phyloP scores from a whole-genome alignment of 2,888 invertebrate genomes.

The Phymatocera aterrima region DNA sequence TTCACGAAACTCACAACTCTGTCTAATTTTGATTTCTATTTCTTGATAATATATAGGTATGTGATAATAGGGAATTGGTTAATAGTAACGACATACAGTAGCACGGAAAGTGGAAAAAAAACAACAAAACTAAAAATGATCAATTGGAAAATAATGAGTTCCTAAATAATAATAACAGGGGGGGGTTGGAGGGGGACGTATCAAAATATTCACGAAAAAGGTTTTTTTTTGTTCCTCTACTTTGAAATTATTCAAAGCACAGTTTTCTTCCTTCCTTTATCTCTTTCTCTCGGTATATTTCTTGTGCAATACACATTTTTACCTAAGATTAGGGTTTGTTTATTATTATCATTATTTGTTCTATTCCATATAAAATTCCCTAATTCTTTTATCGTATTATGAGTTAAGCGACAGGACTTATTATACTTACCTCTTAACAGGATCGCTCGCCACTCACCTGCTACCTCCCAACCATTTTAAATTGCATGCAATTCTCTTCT shows the following conservation, averaged over 20 bases:
- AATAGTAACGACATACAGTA: not conserved
- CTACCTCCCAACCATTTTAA: constrained; percentile 28
- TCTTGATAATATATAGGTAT: too few relatives aligned
- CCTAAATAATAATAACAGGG: constrained; percentile 30
- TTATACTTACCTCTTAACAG: constrained; percentile 70
- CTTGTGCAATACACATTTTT: too few relatives aligned
- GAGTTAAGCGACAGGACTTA: constrained; percentile 65
- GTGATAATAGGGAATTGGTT: too few relatives aligned
- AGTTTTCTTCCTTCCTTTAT: not conserved
- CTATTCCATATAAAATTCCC: constrained; percentile 27
- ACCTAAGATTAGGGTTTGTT: constrained; percentile 41
- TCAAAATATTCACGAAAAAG: not conserved
- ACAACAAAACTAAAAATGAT: not conserved
- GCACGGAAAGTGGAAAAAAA: constrained; percentile 19
- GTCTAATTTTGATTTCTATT: too few relatives aligned
- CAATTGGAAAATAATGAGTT: constrained; percentile 44
- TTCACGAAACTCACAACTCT: constrained; percentile 51
- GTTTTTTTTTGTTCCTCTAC: not conserved
- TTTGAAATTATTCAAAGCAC: not conserved
- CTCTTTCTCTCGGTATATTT: not conserved
- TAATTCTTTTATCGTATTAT: constrained; percentile 57
- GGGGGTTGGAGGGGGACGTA: too few relatives aligned
- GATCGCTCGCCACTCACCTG: constrained; percentile 50
- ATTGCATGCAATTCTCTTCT: constrained; percentile 47
- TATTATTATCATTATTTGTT: not conserved